These are phyloP conservation scores for Hydraecia micacea DNA, from an alignment of 2,888 invertebrate genomes.

Conservation along the genomic window DNA sequence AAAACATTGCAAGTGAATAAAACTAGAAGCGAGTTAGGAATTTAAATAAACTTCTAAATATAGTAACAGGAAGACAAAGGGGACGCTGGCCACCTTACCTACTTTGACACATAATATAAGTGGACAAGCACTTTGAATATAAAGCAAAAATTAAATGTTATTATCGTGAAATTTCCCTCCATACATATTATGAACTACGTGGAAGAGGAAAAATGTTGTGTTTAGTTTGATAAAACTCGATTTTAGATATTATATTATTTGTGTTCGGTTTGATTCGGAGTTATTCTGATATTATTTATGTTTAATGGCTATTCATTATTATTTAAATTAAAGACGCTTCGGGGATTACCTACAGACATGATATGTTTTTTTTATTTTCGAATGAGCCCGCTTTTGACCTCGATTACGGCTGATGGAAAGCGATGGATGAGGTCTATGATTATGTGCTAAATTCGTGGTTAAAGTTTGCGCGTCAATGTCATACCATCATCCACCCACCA, in stretches of 20 bases:
- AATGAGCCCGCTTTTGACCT: no score
- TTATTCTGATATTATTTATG: no score
- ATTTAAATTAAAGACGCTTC: no score
- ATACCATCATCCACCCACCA: no score
- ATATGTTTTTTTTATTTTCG: no score
- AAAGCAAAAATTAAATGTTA: constrained; percentile 47
- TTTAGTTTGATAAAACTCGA: neutral
- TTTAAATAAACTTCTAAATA: constrained; percentile 15
- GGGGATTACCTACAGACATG: no score
- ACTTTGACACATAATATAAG: constrained; percentile 35
- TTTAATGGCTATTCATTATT: no score
- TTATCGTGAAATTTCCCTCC: constrained; percentile 22
- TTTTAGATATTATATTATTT: neutral
- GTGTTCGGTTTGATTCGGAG: no score
- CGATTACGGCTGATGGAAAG: no score
- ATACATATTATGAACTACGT: constrained; percentile 1
- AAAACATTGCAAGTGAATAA: neutral
- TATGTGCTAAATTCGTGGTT: no score
- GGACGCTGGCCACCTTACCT: constrained; percentile 20
- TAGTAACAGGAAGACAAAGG: constrained; percentile 9
- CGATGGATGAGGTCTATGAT: no score
- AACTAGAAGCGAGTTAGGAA: neutral
- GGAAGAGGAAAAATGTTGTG: constrained; percentile 8
- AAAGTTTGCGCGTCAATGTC: no score
- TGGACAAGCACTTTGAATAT: constrained; percentile 57